Base-by-base conservation (phyloP, 2,888 invertebrate species). In the Conistra vaccinii region DNA sequence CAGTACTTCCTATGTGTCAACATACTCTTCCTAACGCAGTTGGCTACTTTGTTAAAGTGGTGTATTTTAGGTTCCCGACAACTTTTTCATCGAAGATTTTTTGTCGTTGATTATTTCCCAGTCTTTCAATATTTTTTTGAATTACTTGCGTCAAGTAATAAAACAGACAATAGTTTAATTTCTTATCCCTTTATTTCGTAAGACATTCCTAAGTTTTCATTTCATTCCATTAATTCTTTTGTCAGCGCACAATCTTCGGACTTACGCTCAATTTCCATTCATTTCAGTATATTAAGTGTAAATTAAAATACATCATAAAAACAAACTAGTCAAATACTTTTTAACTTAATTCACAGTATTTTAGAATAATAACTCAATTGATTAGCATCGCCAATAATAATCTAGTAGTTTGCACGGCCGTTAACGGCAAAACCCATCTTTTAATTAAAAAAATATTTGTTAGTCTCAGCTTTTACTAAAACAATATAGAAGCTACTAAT, bases 321-420 rank as follows among this genome's bases (percentile, higher is more conserved):
- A 74, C 66, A 71, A 69, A 76, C 82, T 82, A 82, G 82, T 82
- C 82, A 76, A 80, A 71, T 74, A 68, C 62, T 65, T 51, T 60
- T 45, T 68, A 61, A 66, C n/a, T n/a, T 55, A 63, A 65, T 70
- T 68, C 81, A 39, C 72, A 85, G 72, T 85, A 81, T 85, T 85
- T 85, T 70, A 69, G 67, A 67, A 58, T 76, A 42, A 58, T 35
- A 68, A 57, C 76, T 68, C 78, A n/a, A 76, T 79, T 74, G 80
- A 85, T 86, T 87, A 85, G 83, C 87, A 87, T 75, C 70, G 79
- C 80, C 85, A 71, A 45, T 57, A 71, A 45, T 57, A 55, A 76
- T 74, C 23, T 80, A 32, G 71, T 82, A 85, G 77, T 75, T 65
- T 83, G 80, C 79, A 82, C 85, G 57, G 69, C 55, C 62, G 32